Evolutionary conservation across 1,140 invertebrate genomes (phyloP), one percentile per base, ranked within the genome.

Genomic region (Caenorhabditis elegans): DNA sequence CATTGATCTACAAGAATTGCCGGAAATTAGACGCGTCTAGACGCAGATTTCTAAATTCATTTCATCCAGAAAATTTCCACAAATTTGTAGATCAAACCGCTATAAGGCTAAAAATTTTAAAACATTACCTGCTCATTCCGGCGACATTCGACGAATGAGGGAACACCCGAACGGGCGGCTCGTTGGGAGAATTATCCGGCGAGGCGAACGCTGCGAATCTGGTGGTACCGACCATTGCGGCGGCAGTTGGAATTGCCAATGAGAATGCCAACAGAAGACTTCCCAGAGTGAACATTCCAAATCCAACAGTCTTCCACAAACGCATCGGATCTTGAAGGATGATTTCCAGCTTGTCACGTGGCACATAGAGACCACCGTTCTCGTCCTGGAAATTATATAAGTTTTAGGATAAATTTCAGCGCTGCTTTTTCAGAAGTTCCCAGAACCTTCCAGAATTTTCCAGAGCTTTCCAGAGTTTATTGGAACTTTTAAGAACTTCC

Each of bases 181-280:
- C 88, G 48, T 88, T 89, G n/a, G 88, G 88, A 11, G 88, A 87
- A 34, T 86, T 86, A 43, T 88, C 87, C 78, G 86, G 87, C 39
- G 75, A 82, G 46, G 82, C 85, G 26, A 90, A 89, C 5, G 86
- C 83, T 8, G 88, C 88, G 11, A 86, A 70, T 24, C 77, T 24
- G n/a, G 76, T 83, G 13, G 82, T 78, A 5, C 87, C 88, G 19
- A 86, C 55, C 70, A 83, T 84, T 5, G 87, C 82, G 19, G 86
- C 88, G 48, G 65, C 81, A 17, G 86, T 89, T n/a, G 88, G 88
- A 5, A 89, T 84, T 4, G 90, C 65, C 39, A 89, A 78, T 4
- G 80, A 77, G 3, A 90, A 75, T 36, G 88, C 88, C 80, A 89
- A 83, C n/a, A 89, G 60, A 17, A 86, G 55, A 49, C 87, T 88